Conservation (phyloP, 2,888 invertebrate genomes). For the Leptura quadrifasciata region DNA sequence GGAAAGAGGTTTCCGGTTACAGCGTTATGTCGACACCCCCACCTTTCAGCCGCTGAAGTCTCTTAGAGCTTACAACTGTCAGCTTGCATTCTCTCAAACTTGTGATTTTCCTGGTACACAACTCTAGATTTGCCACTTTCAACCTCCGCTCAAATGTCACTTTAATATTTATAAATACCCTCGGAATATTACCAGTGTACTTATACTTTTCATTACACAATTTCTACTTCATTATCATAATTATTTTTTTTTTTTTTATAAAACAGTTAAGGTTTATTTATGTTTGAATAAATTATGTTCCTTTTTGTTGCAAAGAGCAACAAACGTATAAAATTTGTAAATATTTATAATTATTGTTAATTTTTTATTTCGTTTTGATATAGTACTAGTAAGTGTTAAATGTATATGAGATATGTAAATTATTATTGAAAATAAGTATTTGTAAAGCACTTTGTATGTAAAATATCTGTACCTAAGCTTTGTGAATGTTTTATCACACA, state of each 20-base stretch:
- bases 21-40: constrained; percentile 63
- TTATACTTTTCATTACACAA: constrained; percentile 33
- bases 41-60: constrained; percentile 54
- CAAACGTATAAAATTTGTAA: constrained; percentile 42
- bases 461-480: constrained; percentile 66
- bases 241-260: constrained; percentile 44
- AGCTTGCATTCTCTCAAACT: constrained; percentile 63
- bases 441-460: constrained; percentile 64
- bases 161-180: constrained; percentile 36
- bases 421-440: constrained; percentile 55
- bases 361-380: constrained; percentile 54
- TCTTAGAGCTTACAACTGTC: constrained; percentile 65
- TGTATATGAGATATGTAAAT: constrained; percentile 62
- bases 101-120: constrained; percentile 55
- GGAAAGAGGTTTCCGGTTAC: constrained; percentile 70
- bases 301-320: constrained; percentile 25
- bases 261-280: constrained; percentile 54
- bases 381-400: constrained; percentile 63
- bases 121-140: constrained; percentile 42
- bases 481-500: constrained; percentile 69
- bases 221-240: constrained; percentile 31
- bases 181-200: constrained; percentile 35
- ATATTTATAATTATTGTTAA: constrained; percentile 55
- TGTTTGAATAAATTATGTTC: constrained; percentile 51
- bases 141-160: constrained; percentile 38